Conservation (phyloP, 1,140 invertebrate genomes). For the Tetragnatha versicolor region DNA sequence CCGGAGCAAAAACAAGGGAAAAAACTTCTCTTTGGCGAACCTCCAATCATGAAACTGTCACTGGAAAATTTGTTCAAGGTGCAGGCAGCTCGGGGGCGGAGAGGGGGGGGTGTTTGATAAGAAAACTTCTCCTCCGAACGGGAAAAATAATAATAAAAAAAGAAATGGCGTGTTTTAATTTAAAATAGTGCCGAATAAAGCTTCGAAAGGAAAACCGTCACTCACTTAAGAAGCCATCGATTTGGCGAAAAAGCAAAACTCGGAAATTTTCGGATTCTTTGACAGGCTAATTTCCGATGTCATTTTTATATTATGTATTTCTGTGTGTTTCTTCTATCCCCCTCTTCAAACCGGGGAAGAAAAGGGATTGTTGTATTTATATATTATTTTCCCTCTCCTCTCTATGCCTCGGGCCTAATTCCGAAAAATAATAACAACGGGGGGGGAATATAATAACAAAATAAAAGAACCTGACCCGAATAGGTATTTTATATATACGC, state of each 20-base stretch:
- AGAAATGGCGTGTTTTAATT: constrained; percentile 16
- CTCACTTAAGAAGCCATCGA: constrained; percentile 30
- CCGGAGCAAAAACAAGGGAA: neutral
- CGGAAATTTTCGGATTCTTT: constrained; percentile 31
- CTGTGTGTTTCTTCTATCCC: neutral
- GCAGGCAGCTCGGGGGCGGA: neutral
- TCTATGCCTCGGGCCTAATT: neutral
- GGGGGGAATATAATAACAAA: constrained; percentile 2
- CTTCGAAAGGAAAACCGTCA: constrained; percentile 15
- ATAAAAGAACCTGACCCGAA: constrained; percentile 15
- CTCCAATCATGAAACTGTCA: constrained; percentile 19
- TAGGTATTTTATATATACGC: constrained; percentile 43
- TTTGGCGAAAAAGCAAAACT: constrained; percentile 11
- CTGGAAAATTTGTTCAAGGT: constrained; percentile 7
- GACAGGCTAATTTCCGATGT: constrained; percentile 45
- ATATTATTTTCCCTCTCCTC: neutral
- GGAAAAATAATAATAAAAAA: neutral
- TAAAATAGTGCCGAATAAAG: constrained; percentile 18
- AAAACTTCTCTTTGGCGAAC: neutral
- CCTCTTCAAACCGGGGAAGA: neutral
- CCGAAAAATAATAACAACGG: neutral
- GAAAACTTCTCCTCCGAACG: neutral
- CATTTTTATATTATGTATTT: constrained; percentile 12
- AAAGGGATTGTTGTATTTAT: constrained; percentile 12
- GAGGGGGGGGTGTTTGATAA: constrained; percentile 2